A percentile compares a stretch with the other conserved stretches of the same genome.
phyloP scores from a whole-genome alignment of 2,797 vertebrate genomes.

The Oryzias sinensis region DNA sequence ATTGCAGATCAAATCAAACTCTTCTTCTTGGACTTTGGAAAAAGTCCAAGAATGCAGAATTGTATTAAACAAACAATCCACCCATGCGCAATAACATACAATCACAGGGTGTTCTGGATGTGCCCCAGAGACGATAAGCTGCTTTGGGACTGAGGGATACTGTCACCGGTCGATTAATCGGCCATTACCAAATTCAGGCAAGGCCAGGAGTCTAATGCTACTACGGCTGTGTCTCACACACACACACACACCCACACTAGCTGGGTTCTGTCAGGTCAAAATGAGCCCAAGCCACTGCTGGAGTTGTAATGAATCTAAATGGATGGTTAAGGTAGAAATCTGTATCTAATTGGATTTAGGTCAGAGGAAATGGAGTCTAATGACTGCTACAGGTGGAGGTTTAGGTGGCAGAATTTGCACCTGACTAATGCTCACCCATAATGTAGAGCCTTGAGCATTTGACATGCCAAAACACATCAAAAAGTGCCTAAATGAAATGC shows the following conservation, averaged over 20 bases:
- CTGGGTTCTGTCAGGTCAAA: constrained; percentile 36
- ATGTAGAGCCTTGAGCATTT: neutral
- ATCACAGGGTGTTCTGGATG: constrained; percentile 48
- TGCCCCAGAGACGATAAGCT: constrained; percentile 57
- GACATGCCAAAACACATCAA: neutral
- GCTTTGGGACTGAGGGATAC: constrained; percentile 62
- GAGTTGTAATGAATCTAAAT: constrained; percentile 33
- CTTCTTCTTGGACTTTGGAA: constrained; percentile 16
- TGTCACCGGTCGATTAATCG: constrained; percentile 68
- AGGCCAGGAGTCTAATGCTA: constrained; percentile 50
- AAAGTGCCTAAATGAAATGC: neutral
- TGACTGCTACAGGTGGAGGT: constrained; percentile 34
- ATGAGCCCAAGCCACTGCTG: constrained; percentile 46
- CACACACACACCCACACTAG: constrained; percentile 30
- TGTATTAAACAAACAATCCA: constrained; percentile 29
- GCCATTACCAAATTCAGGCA: constrained; percentile 58
- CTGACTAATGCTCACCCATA: neutral
- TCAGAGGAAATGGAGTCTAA: constrained; percentile 17
- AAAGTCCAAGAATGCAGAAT: constrained; percentile 3
- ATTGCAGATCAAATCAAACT: constrained; percentile 25
- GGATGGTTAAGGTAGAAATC: constrained; percentile 35
- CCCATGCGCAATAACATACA: constrained; percentile 34
- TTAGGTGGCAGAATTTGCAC: constrained; percentile 28
- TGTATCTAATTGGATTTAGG: constrained; percentile 39
- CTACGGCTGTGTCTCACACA: constrained; percentile 44